phyloP scores from a whole-genome alignment of 37 sponge, comb jelly and placozoan species.

The Petrosia ficiformis region DNA sequence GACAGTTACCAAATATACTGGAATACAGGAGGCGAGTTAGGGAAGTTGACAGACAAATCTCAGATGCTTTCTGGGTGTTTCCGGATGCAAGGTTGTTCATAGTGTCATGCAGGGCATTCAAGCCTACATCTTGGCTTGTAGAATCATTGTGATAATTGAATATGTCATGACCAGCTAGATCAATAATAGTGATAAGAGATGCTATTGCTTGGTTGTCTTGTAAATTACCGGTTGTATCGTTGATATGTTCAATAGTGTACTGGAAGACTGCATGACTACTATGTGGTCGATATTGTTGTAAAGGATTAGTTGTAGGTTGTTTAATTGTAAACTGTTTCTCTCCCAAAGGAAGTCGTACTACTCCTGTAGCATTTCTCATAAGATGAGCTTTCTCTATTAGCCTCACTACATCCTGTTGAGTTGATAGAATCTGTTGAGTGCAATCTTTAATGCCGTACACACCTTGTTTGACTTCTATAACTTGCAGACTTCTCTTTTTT shows the following conservation, averaged over 20 bases:
- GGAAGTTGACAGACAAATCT: conserved; percentile 7
- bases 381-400: conserved; percentile 50
- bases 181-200: conserved; percentile 29
- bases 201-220: background rate
- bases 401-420: conserved; percentile 30
- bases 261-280: conserved; percentile 52
- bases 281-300: conserved; percentile 33
- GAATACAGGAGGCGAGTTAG: conserved; percentile 49
- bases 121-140: conserved; percentile 10
- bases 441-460: conserved; percentile 16
- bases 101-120: conserved; percentile 20
- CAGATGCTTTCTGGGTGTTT: background rate
- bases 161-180: conserved; percentile 45
- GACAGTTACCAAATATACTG: conserved; percentile 46
- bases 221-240: background rate
- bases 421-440: conserved; percentile 27
- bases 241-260: conserved; percentile 19
- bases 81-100: background rate
- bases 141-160: conserved; percentile 11
- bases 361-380: conserved; percentile 72
- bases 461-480: background rate
- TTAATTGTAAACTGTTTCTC: background rate
- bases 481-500: conserved; percentile 26
- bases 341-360: conserved; percentile 2
- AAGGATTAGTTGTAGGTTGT: background rate